Base-by-base conservation (phyloP, 2,888 invertebrate genomes). In the Alviniconcha strummeri region DNA sequence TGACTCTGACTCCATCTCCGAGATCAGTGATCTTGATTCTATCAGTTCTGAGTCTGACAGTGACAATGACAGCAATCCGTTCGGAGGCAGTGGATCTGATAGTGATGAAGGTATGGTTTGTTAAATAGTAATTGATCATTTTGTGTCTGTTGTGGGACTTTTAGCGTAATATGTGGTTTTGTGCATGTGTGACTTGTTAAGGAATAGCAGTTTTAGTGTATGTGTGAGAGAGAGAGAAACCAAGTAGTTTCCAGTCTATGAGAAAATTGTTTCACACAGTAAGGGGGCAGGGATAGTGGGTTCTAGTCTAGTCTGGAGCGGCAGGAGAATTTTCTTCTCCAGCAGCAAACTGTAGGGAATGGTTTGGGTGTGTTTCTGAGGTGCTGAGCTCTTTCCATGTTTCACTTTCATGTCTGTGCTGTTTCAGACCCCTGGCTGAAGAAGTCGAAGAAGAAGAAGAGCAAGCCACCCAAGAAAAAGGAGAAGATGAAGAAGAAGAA, bases 41-140 rank as follows among this genome's bases (percentile, higher is more conserved):
- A 90, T 90, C n/a, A 88, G 88, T 81, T 86, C 86, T 0, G 87
- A 87, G 54, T 89, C 88, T 74, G 91, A 90, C 54, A 88, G 88
- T 81, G 90, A 89, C 56, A 90, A 89, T 89, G 96, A 96, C 85
- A 98, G 97, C 94, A 97, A 97, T 93, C 98, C 98, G 95, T 98
- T 98, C n/a, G 97, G 97, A 92, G 96, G 96, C 93, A 96, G 96
- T 80, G 97, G 94, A 57, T 94, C 94, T n/a, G 94, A 94, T 75
- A 94, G 93, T 89, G 94, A 94, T 90, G 93, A 93, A 85, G 93
- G 92, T 92, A 79, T 74, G 88, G 15, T 4, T 64, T 64, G 64
- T 64, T 64, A 36, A 36, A 36, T 36, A 36, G 36, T 36, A 36
- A 36, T 36, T 36, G 36, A 1, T 36, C 1, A 3, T 36, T 36